Conservation (phyloP, 2,888 invertebrate species). For the Caenorhabditis sp. region DNA sequence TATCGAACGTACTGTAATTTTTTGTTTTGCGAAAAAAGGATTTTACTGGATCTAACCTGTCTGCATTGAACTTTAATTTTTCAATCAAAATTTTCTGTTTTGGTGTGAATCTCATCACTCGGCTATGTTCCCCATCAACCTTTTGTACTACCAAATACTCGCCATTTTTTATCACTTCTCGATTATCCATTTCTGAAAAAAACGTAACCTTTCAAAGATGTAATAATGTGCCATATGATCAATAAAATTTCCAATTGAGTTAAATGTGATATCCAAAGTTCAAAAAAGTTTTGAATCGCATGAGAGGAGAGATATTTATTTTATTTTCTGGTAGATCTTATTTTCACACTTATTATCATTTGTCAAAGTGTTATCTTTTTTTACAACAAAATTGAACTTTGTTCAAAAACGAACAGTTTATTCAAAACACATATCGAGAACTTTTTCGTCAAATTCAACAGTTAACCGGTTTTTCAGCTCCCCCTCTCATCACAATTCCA, state of each 20-base stretch:
- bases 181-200: conserved; percentile 1
- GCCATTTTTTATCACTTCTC: neutral
- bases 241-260: too few species aligned
- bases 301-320: too few species aligned
- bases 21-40: too few species aligned
- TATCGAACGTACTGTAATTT: conserved; percentile 57
- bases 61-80: conserved; percentile 56
- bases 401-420: too few species aligned
- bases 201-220: neutral
- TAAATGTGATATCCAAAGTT: too few species aligned
- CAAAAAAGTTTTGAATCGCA: too few species aligned
- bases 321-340: too few species aligned
- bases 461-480: neutral
- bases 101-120: conserved; percentile 49
- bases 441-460: neutral
- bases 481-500: neutral
- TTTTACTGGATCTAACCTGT: conserved; percentile 24
- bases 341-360: too few species aligned
- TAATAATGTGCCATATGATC: too few species aligned
- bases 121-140: conserved; percentile 58
- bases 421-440: too few species aligned
- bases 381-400: too few species aligned
- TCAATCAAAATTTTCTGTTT: conserved; percentile 60
- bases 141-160: conserved; percentile 10
- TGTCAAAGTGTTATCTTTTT: too few species aligned